Base-by-base conservation (phyloP, 2,113 vertebrate species). In the Artemisiospiza belli region DNA sequence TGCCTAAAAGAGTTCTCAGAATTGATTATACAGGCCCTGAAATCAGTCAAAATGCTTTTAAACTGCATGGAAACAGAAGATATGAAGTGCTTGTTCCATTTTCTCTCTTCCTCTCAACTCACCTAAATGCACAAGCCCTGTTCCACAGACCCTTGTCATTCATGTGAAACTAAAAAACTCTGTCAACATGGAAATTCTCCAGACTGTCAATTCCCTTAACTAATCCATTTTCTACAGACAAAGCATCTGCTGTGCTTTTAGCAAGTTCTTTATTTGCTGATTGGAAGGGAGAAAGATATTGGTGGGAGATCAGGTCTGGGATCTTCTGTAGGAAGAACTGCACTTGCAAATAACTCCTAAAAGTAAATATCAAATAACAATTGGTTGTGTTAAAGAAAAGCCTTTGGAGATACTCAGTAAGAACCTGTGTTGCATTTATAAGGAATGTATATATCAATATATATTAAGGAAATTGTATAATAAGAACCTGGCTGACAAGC, bases 131-230 rank as follows among this genome's bases (percentile, higher is more conserved):
- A 75, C 41, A 61, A 67, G 23, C 17, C 88, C 46, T 83, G 41
- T 78, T 89, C 73, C 44, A 73, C 58, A 76, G 87, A 43, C 41
- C 41, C 51, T 82, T 78, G 67, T 79, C 33, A 31, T 67, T 92
- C 66, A 66, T 18, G 39, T 91, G 93, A 69, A 79, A 83, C 59
- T 92, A 92, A 82, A 95, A 84, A 75, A 67, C 33, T 92, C 84
- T 77, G 75, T 90, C 75, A 95, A 90, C 75, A 67, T 51, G 59
- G 55, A 87, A 83, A 73, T 79, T 63, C 78, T 92, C 52, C 2
- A 31, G 72, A 74, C 75, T 77, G 39, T 80, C 91, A 90, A 25
- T 63, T 91, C 75, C 59, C 61, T 68, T 47, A 30, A 43, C 63
- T 66, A 76, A 91, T 85, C 43, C 47, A 64, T 15, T 91, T 92